A percentile compares a stretch with the other conserved stretches of the same genome.
phyloP scores from a whole-genome alignment of 2,888 invertebrate species.

The Rhagonycha lutea region DNA sequence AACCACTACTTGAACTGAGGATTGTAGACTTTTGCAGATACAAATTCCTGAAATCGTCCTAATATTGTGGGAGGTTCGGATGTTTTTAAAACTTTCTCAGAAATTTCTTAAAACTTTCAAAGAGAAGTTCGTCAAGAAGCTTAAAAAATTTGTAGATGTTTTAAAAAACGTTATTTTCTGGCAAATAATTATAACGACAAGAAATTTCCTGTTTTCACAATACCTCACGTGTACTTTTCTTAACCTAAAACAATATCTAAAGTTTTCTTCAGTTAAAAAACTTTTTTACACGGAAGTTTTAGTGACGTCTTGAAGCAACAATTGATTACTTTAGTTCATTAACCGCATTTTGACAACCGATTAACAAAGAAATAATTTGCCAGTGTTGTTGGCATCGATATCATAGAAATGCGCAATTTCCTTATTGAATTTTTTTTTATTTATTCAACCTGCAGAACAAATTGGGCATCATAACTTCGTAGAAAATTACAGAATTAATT shows the following conservation, averaged over 20 bases:
- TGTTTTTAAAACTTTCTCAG: no score
- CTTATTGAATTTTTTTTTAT: neutral
- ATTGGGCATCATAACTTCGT: neutral
- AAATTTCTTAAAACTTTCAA: neutral
- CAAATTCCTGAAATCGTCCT: neutral
- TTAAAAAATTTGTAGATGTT: neutral
- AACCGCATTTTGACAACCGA: neutral
- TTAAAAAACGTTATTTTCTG: neutral
- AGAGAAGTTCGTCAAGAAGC: neutral
- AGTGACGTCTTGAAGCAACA: neutral
- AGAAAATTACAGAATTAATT: neutral
- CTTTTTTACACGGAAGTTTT: neutral
- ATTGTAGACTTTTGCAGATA: no score
- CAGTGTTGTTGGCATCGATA: neutral
- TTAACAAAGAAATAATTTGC: neutral
- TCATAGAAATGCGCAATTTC: neutral
- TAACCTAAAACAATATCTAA: neutral
- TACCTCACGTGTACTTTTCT: no score
- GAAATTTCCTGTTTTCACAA: no score
- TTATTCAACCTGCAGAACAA: neutral
- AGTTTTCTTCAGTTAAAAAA: neutral
- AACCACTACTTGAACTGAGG: no score
- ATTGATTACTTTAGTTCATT: conserved; percentile 3
- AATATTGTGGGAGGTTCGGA: neutral
- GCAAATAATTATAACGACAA: neutral